A percentile compares a stretch with the other conserved stretches of the same genome.
Conservation (phyloP, 2,888 invertebrate species). For the Lasioglossum calceatum region DNA sequence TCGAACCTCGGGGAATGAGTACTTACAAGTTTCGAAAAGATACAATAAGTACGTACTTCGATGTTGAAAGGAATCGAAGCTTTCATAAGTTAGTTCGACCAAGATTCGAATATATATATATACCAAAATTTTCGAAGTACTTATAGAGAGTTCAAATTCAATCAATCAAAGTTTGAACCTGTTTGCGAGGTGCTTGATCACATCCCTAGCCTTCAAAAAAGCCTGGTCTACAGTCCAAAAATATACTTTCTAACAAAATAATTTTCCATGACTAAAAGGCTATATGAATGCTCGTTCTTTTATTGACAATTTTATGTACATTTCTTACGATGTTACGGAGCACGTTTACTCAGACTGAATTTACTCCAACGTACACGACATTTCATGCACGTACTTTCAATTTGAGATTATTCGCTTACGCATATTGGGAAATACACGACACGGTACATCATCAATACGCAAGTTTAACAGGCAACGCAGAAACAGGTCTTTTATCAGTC, state of each 20-base stretch:
- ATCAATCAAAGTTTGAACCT: no score
- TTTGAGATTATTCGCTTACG: constrained; percentile 35
- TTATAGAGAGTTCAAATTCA: no score
- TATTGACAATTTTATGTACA: constrained; percentile 76
- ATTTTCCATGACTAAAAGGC: constrained; percentile 50
- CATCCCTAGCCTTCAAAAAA: no score
- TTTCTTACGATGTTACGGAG: constrained; percentile 66
- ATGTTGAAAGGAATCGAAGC: no score
- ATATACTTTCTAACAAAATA: constrained; percentile 11
- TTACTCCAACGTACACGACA: constrained; percentile 56
- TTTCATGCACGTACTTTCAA: constrained; percentile 48
- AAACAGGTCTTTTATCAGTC: constrained; percentile 1
- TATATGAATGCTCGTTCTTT: constrained; percentile 65
- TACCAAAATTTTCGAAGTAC: no score
- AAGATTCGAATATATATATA: no score
- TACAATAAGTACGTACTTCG: no score
- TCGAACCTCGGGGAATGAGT: no score
- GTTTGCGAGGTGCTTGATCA: no score
- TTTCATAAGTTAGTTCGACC: no score
- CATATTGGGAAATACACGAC: constrained; percentile 43
- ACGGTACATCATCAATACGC: constrained; percentile 33
- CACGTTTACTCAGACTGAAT: constrained; percentile 48
- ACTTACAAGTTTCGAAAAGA: no score
- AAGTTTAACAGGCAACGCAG: constrained; percentile 40
- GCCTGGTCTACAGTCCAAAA: no score